Conservation (phyloP, 2,797 vertebrate species). For the Alectoris magna region DNA sequence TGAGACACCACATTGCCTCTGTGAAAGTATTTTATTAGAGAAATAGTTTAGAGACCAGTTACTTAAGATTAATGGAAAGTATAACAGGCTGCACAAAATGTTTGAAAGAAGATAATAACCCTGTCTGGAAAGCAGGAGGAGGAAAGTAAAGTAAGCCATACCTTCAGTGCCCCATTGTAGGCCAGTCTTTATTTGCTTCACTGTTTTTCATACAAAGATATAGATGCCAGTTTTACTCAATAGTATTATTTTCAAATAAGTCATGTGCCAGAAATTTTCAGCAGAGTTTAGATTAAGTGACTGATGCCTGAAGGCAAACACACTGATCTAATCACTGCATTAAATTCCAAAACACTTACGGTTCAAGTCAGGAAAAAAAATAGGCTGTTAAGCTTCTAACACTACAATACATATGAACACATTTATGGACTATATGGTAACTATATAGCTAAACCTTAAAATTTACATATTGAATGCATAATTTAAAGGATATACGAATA, state of each 20-base stretch:
- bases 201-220: constrained; percentile 21
- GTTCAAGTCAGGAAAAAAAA: neutral
- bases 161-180: neutral
- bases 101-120: neutral
- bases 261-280: constrained; percentile 34
- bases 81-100: constrained; percentile 42
- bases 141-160: neutral
- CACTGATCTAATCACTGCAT: constrained; percentile 77
- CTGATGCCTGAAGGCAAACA: constrained; percentile 76
- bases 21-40: constrained; percentile 43
- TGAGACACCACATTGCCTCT: neutral
- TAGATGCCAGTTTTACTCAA: neutral
- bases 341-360: constrained; percentile 45
- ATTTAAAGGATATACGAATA: neutral
- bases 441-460: neutral
- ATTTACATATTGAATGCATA: neutral
- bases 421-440: neutral
- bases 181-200: constrained; percentile 28
- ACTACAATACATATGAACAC: neutral
- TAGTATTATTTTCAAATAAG: constrained; percentile 58
- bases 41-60: constrained; percentile 58
- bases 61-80: constrained; percentile 47
- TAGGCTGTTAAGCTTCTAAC: neutral
- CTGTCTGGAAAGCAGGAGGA: neutral
- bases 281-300: constrained; percentile 58